Base-by-base conservation (phyloP, 2,888 invertebrate species). In the Orthonychiurus folsomi region DNA sequence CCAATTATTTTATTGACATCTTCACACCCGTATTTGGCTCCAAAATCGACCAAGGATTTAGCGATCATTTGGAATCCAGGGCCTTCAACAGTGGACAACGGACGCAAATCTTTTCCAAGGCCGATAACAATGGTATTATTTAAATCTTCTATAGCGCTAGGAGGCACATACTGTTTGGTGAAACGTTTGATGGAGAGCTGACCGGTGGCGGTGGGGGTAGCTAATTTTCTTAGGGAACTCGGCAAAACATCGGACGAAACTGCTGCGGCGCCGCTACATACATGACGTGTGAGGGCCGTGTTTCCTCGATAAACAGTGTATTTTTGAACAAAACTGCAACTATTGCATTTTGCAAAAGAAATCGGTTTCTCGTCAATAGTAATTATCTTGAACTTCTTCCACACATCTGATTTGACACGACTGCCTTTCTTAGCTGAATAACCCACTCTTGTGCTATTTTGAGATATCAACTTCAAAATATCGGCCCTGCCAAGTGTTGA, bases 11-110 rank as follows among this genome's bases (percentile, higher is more conserved):
- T 23, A 1, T 47, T 20, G 15, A 58, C 23, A 47, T 58, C 48
- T 18, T 37, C 20, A 12, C 20, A 18, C 3, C 58, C 58, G 20
- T 47, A 48, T 9, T 48, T 48, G 20, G 58, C 47, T 20, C 58
- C 58, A 48, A 26, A 58, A 23, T 58, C 47, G 2, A 58, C 24
- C 3, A 58, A n/a, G 2, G 58, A 2, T 47, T 37, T 18, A 2
- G 58, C 58, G 47, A 58, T 58, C 21, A n/a, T n/a, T 47, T 58
- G 20, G 20, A 58, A 58, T 12, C 58, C 58, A 3, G 28, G 5
- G 37, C 28, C 28, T n/a, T 57, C 28, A 27, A 57, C 28, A 5
- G 57, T 27, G 18, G n/a, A 21, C 12, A 57, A 12, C 20, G 57
- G 57, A 18, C 57, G 26, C 5, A 57, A 21, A 57, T 57, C 57